These are phyloP conservation scores for Urocynchramus pylzowi DNA, from an alignment of 2,113 vertebrate species.

Conservation along the genomic window DNA sequence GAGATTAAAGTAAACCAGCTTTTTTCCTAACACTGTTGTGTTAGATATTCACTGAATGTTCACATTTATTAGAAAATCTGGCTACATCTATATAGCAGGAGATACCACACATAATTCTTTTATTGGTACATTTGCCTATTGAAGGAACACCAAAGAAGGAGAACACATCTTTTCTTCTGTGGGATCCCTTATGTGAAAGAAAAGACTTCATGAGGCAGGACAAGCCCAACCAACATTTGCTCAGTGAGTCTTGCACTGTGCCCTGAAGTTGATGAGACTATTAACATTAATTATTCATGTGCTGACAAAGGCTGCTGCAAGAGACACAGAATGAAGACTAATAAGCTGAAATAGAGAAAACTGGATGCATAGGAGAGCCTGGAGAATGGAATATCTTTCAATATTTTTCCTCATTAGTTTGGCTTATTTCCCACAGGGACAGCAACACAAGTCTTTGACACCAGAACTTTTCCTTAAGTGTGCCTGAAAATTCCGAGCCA, in stretches of 20 bases:
- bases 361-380: not conserved
- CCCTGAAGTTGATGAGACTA: conserved; percentile 33
- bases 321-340: conserved; percentile 43
- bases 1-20: not conserved
- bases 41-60: not conserved
- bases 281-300: conserved; percentile 54
- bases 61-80: not conserved
- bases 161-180: not conserved
- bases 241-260: conserved; percentile 26
- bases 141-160: not conserved
- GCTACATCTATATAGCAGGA: not conserved
- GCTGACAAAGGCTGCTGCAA: conserved; percentile 13
- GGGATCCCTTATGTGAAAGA: not conserved
- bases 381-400: conserved; percentile 8
- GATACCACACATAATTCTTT: not conserved
- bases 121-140: not conserved
- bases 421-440: not conserved
- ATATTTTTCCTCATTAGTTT: conserved; percentile 45
- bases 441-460: not conserved
- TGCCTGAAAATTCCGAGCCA: not conserved
- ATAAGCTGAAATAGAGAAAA: conserved; percentile 32
- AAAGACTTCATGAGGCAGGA: not conserved
- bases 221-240: conserved; percentile 6
- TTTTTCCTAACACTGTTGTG: rapidly evolving
- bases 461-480: not conserved